Base-by-base conservation (phyloP, 2,113 vertebrate species). In the Bubalus kerabau region DNA sequence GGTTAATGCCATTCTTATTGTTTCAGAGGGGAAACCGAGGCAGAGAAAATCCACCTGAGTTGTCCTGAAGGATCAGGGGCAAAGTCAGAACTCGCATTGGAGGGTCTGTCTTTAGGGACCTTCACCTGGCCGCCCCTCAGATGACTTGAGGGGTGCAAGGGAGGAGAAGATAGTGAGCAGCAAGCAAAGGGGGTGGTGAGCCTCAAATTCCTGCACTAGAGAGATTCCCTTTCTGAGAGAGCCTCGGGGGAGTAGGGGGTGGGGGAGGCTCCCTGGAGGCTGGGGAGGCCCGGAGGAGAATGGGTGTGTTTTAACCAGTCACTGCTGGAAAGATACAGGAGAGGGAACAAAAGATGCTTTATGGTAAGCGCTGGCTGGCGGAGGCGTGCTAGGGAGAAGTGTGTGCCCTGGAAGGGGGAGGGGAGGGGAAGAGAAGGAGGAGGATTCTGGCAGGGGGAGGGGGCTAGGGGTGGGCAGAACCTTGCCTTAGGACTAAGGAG, bases 361-460 rank as follows among this genome's bases (percentile, higher is more conserved):
- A 90, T 96, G 96, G 96, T 52, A 89, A 90, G 85, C n/a, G 28
- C 81, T 46, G 91, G 96, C 90, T 74, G 48, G 36, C 0, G 2
- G 91, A 17, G 87, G 86, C 3, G 14, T 85, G 89, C 87, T 74
- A 64, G 71, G 71, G 91, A 85, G 97, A 50, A 50, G 30, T 6
- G 60, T 46, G 24, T 50, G 90, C 56, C 56, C 60, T 98, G 99
- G 91, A 99, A 98, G 48, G 97, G 98, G 93, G 98, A 98, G 90
- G 84, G 90, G 56, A 80, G 92, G 56, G 57, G 82, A 60, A 74
- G 94, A 76, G 95, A 97, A 57, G 90, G 87, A 89, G 97, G 93
- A 43, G 87, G 96, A 76, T 91, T 98, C 98, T 98, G 99, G 96
- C 98, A 99, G 83, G 98, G 95, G 98, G 98, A 98, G 98, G 99